phyloP scores from a whole-genome alignment of 1,140 invertebrate species.

The Drosophila azteca region DNA sequence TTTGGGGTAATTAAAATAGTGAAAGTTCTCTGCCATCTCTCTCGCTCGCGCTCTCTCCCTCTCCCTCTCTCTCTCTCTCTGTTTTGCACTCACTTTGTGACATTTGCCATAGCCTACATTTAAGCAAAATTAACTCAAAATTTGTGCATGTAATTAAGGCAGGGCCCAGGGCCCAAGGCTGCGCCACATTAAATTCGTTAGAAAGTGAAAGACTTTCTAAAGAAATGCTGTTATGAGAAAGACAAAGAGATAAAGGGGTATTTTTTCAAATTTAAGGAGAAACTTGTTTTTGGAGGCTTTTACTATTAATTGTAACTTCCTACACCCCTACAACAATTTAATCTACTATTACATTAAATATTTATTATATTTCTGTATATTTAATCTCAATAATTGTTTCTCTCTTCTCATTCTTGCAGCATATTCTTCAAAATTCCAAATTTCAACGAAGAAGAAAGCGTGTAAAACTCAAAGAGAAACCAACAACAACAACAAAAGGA shows the following conservation, averaged over 20 bases:
- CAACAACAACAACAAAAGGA: constrained; percentile 25
- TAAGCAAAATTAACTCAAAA: constrained; percentile 44
- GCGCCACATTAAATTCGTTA: neutral
- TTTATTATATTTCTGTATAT: no score
- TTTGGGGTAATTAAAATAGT: constrained; percentile 76
- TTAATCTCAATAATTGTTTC: neutral
- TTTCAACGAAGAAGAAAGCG: constrained; percentile 82
- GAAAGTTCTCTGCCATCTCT: constrained; percentile 45
- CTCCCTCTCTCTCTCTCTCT: neutral
- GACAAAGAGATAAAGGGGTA: no score
- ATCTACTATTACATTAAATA: no score
- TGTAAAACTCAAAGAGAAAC: constrained; percentile 77
- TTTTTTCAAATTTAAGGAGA: no score
- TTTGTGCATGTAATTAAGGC: constrained; percentile 22
- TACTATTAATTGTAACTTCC: no score
- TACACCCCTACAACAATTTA: no score
- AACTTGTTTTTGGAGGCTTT: no score
- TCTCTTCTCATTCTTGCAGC: constrained; percentile 39
- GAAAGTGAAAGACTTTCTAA: neutral
- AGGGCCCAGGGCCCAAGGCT: neutral
- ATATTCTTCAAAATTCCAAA: constrained; percentile 81
- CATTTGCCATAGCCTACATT: constrained; percentile 72
- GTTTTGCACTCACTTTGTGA: constrained; percentile 2
- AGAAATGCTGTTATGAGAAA: no score
- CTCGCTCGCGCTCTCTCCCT: constrained; percentile 6